These are phyloP conservation scores for Lasioglossum lativentre DNA, from an alignment of 2,888 invertebrate species.

Conservation along the genomic window DNA sequence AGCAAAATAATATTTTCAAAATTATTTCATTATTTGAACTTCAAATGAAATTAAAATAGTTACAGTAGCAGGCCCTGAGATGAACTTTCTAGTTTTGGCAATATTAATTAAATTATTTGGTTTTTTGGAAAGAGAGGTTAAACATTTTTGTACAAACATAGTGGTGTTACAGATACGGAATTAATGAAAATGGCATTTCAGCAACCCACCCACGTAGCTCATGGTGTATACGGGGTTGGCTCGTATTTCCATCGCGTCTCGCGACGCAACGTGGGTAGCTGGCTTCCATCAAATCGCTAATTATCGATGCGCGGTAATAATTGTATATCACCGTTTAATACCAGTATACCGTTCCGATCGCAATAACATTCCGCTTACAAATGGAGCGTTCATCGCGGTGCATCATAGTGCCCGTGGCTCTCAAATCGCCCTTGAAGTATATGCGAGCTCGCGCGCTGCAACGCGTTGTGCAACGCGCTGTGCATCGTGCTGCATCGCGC, in stretches of 20 bases:
- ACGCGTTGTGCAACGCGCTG: background rate
- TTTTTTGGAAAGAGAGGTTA: background rate
- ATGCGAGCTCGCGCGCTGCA: background rate
- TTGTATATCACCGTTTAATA: constrained; percentile 57
- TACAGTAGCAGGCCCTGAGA: no score
- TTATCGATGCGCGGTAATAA: constrained; percentile 59
- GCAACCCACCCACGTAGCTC: constrained; percentile 42
- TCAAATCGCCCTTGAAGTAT: constrained; percentile 16
- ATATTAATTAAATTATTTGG: background rate
- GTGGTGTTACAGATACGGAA: background rate
- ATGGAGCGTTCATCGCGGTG: constrained; percentile 47
- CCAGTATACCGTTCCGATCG: constrained; percentile 42
- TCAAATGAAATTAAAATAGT: no score
- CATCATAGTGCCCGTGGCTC: constrained; percentile 38
- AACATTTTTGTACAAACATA: background rate
- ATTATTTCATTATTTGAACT: no score
- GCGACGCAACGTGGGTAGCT: constrained; percentile 41
- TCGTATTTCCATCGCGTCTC: constrained; percentile 37
- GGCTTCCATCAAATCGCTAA: constrained; percentile 62
- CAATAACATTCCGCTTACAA: constrained; percentile 59
- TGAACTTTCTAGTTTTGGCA: background rate
- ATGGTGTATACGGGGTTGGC: background rate
- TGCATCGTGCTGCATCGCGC: background rate
- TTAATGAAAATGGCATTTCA: background rate
- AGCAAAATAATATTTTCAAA: no score